phyloP scores from a whole-genome alignment of 1,140 invertebrate species.

The Dolichoris vasculosae region DNA sequence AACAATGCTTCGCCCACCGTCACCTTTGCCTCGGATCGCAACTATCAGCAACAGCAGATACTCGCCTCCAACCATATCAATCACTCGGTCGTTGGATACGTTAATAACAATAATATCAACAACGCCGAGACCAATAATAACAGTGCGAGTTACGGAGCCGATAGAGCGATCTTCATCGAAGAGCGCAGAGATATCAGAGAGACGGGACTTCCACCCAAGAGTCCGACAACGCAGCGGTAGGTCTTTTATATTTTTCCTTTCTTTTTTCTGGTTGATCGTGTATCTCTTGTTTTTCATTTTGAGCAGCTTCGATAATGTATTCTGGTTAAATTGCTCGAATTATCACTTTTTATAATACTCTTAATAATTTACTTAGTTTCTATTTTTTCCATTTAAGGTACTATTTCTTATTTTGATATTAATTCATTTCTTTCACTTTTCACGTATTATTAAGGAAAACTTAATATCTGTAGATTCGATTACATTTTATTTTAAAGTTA shows the following conservation, averaged over 20 bases:
- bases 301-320: no score
- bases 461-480: no score
- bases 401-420: no score
- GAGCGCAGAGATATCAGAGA: slow-evolving; percentile 75
- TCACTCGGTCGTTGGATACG: slow-evolving; percentile 55
- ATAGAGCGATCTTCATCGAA: slow-evolving; percentile 69
- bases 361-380: no score
- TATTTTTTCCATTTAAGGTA: no score
- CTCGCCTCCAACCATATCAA: slow-evolving; percentile 51
- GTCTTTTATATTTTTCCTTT: slow-evolving; percentile 43
- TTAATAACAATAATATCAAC: slow-evolving; percentile 53
- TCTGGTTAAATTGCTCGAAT: no score
- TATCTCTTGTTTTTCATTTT: no score
- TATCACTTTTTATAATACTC: no score
- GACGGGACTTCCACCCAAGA: slow-evolving; percentile 80
- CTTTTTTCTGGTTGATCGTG: no score
- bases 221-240: slow-evolving; percentile 83
- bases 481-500: no score
- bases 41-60: slow-evolving; percentile 58
- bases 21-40: slow-evolving; percentile 72
- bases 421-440: no score
- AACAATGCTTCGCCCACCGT: slow-evolving; percentile 79
- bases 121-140: slow-evolving; percentile 60
- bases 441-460: no score
- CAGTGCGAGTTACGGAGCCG: slow-evolving; percentile 60